Evolutionary conservation across 2,888 invertebrate genomes (phyloP), one percentile per base, ranked within the genome.

Genomic region (Ptychoptera albimana): DNA sequence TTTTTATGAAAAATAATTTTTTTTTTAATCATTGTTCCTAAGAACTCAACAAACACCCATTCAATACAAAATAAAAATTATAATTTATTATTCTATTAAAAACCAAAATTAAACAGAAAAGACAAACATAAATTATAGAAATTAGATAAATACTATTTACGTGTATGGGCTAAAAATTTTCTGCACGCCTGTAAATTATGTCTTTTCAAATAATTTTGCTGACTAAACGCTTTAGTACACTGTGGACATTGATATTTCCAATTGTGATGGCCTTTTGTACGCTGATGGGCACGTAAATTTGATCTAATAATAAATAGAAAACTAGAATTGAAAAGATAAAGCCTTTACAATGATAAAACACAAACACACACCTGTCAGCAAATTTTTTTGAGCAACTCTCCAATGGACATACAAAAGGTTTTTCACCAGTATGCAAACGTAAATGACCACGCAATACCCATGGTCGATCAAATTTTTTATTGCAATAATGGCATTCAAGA

Each of bases 371-470:
- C 77, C 78, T 66, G 55, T 80, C 79, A 42, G 79, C 78, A 53
- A 80, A 80, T 1, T 72, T 72, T 58, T 77, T 73, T 11, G 71
- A 70, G 51, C 80, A 80, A 3, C 66, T 68, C 1, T 60, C 57
- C 11, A 69, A 64, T 0, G 79, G 79, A 51, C 80, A 80, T 5
- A 72, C 71, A 52, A 79, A 80, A 1, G 80, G 80, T 29, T 77
- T 64, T 55, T 81, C 80, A 0, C 80, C 80, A 0, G 80, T 80
- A 55, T 80, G 80, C 5, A 77, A 67, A 0, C 80, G 68, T 50
- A 75, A 60, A 54, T 81, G 80, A 0, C 79, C 79, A 53, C 77
- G 75, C 40, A 80, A 60, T 31, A 78, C 78, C 80, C 80, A 80
- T 8, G 77, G 77, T 7, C 78, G 67, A 59, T 80, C 76, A 59